Evolutionary conservation across 2,797 vertebrate species (phyloP).

Genomic region (Poeciliopsis presidionis): DNA sequence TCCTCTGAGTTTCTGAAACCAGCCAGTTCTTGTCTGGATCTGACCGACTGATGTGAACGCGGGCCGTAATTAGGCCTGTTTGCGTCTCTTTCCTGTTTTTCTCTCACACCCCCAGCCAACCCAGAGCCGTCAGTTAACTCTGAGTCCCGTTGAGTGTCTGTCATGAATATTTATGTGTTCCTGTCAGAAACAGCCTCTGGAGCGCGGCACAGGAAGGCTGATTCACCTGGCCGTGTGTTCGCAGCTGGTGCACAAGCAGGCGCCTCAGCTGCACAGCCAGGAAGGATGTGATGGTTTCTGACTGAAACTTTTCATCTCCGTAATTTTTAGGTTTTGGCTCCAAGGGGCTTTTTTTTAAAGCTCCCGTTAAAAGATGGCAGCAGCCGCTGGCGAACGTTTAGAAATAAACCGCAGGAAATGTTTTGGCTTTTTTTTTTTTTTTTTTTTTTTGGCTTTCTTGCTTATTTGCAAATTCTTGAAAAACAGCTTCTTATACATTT

Average conservation of each 20-base stretch:
- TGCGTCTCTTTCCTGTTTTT: slow-evolving; percentile 57
- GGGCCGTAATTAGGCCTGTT: slow-evolving; percentile 46
- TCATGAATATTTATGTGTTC: slow-evolving; percentile 72
- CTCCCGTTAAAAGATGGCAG: background rate
- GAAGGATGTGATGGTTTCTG: background rate
- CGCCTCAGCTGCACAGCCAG: slow-evolving; percentile 2
- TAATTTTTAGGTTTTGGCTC: slow-evolving; percentile 12
- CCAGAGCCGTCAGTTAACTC: slow-evolving; percentile 33
- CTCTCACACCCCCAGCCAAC: slow-evolving; percentile 22
- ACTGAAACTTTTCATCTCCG: slow-evolving; percentile 13
- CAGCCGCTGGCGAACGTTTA: background rate
- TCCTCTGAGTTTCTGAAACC: slow-evolving; percentile 2
- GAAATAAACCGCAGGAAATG: background rate
- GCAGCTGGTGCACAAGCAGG: slow-evolving; percentile 39
- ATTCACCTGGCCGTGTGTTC: slow-evolving; percentile 57
- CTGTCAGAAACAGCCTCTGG: slow-evolving; percentile 56
- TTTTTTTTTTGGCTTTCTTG: background rate
- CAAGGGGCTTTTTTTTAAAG: background rate
- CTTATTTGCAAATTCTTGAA: background rate
- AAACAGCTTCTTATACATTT: background rate
- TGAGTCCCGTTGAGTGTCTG: slow-evolving; percentile 52
- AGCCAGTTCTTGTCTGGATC: slow-evolving; percentile 34
- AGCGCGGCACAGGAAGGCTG: slow-evolving; percentile 51
- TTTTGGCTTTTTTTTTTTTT: background rate
- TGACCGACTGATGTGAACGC: slow-evolving; percentile 29